A percentile compares a stretch with the other conserved stretches of the same genome.
Evolutionary conservation across 35 echinoderm and acorn worm genomes (phyloP).

Genomic region (Heliocidaris erythrogramma): DNA sequence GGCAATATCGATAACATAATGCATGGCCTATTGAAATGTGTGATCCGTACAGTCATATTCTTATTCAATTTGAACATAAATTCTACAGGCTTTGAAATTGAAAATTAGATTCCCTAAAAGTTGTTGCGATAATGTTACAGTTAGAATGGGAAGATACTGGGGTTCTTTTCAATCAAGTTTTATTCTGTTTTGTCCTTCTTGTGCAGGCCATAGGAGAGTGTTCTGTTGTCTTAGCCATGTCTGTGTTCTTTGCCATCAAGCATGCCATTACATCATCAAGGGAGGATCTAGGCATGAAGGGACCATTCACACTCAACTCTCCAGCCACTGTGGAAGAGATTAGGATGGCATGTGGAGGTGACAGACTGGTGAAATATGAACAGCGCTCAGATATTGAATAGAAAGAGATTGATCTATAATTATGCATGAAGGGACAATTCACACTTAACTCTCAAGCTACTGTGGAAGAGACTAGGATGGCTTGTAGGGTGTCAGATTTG

Average conservation of each 20-base stretch:
- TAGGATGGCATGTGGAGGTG: slow-evolving; percentile 21
- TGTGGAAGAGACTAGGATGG: not conserved
- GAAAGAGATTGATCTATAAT: not conserved
- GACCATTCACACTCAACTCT: slow-evolving; percentile 26
- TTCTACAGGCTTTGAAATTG: not conserved
- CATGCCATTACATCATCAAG: slow-evolving; percentile 4
- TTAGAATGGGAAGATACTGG: not conserved
- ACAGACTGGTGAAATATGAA: not conserved
- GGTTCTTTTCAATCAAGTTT: not conserved
- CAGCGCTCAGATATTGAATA: not conserved
- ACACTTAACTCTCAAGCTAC: not conserved
- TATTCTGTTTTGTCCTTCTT: not conserved
- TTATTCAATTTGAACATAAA: not conserved
- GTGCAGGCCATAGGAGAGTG: slow-evolving; percentile 6
- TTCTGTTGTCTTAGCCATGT: not conserved
- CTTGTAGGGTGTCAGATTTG: not conserved
- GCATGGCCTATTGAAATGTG: no score
- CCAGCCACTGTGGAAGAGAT: slow-evolving; percentile 41
- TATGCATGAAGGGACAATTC: not conserved
- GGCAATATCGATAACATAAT: not conserved
- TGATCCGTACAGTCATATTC: not conserved
- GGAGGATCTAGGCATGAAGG: slow-evolving; percentile 15
- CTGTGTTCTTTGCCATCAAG: slow-evolving; percentile 45
- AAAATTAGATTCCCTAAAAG: not conserved
- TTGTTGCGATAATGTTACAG: not conserved